Conservation (phyloP, 2,888 invertebrate genomes). For the Thereva nobilitata region DNA sequence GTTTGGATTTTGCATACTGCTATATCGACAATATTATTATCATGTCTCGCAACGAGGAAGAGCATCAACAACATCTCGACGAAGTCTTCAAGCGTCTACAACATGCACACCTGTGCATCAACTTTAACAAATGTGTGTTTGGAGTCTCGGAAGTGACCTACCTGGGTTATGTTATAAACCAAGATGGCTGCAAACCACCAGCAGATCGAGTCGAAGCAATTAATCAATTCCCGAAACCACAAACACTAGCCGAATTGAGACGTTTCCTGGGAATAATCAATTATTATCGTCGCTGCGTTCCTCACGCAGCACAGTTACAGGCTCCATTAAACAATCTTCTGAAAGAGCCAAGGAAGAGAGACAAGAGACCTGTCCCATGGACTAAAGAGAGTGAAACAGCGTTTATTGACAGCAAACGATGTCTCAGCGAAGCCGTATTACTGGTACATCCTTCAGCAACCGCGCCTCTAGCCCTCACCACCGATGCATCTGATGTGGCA, state of each 20-base stretch:
- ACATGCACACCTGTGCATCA: neutral
- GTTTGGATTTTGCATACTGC: slow-evolving; percentile 45
- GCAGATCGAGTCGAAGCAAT: too few relatives aligned
- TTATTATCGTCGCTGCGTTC: slow-evolving; percentile 12
- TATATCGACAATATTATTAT: slow-evolving; percentile 42
- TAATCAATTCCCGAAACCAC: too few relatives aligned
- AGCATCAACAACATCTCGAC: neutral
- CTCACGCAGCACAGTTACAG: neutral
- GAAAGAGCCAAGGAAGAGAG: neutral
- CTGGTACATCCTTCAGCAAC: neutral
- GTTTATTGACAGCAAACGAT: neutral
- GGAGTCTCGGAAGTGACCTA: too few relatives aligned
- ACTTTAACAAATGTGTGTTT: too few relatives aligned
- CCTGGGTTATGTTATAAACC: too few relatives aligned
- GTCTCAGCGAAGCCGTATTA: neutral
- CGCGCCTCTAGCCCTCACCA: neutral
- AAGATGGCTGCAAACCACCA: too few relatives aligned
- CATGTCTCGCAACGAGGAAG: neutral
- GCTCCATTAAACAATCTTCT: slow-evolving; percentile 1
- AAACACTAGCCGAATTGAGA: neutral
- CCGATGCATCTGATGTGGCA: slow-evolving; percentile 14
- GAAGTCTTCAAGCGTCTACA: neutral
- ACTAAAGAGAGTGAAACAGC: neutral
- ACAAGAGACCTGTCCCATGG: neutral
- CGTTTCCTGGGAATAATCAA: slow-evolving; percentile 12